Conservation (phyloP, 2,797 vertebrate genomes). For the Pachyuromys duprasi region DNA sequence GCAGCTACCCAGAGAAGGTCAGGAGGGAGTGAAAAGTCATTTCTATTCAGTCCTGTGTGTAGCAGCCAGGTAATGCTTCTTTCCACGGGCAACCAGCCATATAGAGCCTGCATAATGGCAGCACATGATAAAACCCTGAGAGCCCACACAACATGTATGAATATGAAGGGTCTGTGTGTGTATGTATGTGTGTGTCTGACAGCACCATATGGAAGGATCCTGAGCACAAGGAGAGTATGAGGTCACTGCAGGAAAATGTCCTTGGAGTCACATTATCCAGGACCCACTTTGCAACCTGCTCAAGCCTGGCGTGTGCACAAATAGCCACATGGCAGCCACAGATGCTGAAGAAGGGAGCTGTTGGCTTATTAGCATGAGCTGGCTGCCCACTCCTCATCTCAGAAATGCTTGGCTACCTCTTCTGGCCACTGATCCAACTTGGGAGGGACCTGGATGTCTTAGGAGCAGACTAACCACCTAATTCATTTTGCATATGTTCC, state of each 20-base stretch:
- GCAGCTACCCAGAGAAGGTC: neutral
- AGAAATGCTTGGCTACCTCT: conserved; percentile 56
- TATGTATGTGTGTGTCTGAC: neutral
- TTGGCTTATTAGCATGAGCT: conserved; percentile 35
- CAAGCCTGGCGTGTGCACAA: conserved; percentile 43
- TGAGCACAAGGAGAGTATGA: neutral
- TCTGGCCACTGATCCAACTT: conserved; percentile 40
- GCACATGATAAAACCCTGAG: neutral
- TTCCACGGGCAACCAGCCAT: neutral
- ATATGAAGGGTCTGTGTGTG: neutral
- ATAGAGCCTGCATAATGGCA: neutral
- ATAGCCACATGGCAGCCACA: conserved; percentile 73
- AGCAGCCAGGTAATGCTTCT: no score
- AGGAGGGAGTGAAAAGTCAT: neutral
- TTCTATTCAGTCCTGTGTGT: neutral
- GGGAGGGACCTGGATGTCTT: conserved; percentile 41
- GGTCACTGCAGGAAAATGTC: conserved; percentile 37
- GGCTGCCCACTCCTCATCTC: conserved; percentile 46
- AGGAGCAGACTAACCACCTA: conserved; percentile 55
- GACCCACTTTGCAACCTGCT: conserved; percentile 6
- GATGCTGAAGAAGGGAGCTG: conserved; percentile 63
- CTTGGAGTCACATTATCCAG: conserved; percentile 49
- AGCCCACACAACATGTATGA: neutral
- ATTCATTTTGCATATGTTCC: conserved; percentile 66
- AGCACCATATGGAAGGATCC: neutral